Evolutionary conservation across 53 echinoderm and acorn worm species (phyloP).

Genomic region (Actinopyga echinites): DNA sequence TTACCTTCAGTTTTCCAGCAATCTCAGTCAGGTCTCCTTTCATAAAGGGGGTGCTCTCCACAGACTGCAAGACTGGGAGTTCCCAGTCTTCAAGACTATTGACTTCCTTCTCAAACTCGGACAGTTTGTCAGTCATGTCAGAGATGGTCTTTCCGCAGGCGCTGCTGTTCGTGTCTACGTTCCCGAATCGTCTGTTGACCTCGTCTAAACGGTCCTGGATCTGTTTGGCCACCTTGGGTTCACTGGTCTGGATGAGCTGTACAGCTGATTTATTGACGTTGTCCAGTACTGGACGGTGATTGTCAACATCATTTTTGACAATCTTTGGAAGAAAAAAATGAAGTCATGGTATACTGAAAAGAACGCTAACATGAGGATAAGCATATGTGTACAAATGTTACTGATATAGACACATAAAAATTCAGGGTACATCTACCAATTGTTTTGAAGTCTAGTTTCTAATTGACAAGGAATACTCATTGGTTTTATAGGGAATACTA

Average conservation of each 20-base stretch:
- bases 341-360: too few species aligned
- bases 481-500: too few species aligned
- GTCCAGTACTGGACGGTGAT: constrained; percentile 87
- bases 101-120: constrained; percentile 85
- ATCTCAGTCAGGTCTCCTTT: constrained; percentile 72
- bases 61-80: constrained; percentile 69
- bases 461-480: too few species aligned
- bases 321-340: constrained; percentile 53
- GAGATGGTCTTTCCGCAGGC: constrained; percentile 65
- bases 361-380: too few species aligned
- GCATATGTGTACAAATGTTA: too few species aligned
- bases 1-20: constrained; percentile 77
- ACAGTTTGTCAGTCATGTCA: constrained; percentile 83
- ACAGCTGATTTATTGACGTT: constrained; percentile 70
- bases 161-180: constrained; percentile 63
- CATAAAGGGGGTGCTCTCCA: constrained; percentile 85
- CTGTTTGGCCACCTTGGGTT: constrained; percentile 72
- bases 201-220: constrained; percentile 74
- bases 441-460: too few species aligned
- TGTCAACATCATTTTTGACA: constrained; percentile 89
- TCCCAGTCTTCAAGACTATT: constrained; percentile 92
- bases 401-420: too few species aligned
- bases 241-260: constrained; percentile 74
- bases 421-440: too few species aligned
- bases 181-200: constrained; percentile 67